Percentiles rank a stretch among this genome's conserved stretches.
These are phyloP conservation scores for Microhierax caerulescens DNA, from an alignment of 2,797 vertebrate species.

Conservation along the genomic window DNA sequence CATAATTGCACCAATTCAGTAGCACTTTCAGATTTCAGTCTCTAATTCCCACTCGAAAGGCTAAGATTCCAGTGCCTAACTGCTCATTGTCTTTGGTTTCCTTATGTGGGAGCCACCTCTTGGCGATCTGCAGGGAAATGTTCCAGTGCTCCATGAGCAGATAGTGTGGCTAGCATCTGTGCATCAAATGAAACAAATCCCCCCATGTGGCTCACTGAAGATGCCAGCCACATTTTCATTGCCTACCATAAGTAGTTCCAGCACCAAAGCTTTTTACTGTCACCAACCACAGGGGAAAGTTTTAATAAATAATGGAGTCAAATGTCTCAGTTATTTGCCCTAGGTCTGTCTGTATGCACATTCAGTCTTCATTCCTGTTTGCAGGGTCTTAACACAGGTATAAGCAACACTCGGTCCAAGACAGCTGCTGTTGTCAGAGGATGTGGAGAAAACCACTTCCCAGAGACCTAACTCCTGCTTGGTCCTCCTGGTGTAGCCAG, in stretches of 20 bases:
- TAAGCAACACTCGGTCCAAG: not conserved
- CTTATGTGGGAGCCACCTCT: not conserved
- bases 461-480: not conserved
- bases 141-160: not conserved
- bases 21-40: not conserved
- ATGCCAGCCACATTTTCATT: not conserved
- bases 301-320: not conserved
- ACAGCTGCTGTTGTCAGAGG: not conserved
- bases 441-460: not conserved
- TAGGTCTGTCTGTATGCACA: not conserved
- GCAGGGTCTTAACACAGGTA: not conserved
- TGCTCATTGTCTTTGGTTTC: not conserved
- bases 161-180: not conserved
- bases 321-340: not conserved
- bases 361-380: not conserved
- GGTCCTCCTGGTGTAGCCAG: not conserved
- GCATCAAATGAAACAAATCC: not conserved
- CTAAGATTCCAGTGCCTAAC: not conserved
- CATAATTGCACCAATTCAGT: not conserved
- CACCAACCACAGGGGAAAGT: not conserved
- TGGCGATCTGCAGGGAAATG: not conserved
- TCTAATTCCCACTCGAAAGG: not conserved
- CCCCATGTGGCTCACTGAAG: not conserved
- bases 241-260: not conserved
- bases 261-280: not conserved